Evolutionary conservation across 2,797 vertebrate genomes (phyloP), one percentile per base, ranked within the genome.

Genomic region (Hyperoplus lanceolatus): DNA sequence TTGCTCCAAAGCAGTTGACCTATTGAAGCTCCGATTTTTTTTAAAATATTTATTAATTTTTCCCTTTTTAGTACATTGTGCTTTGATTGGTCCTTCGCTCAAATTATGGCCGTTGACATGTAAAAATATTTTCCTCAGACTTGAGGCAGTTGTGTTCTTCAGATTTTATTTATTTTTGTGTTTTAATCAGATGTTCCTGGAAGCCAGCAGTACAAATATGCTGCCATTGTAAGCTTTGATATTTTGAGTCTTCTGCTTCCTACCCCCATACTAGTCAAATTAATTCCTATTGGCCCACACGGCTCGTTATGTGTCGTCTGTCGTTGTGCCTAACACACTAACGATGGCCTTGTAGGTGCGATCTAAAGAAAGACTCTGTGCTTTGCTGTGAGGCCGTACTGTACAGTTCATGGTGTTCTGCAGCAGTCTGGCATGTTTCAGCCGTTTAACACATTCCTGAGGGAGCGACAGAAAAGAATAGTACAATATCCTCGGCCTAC

Each of bases 381-480:
- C 36, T 50, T 48, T 39, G 43, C 49, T 21, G 12, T 65, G 42
- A 46, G 6, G 8, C 42, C 5, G 8, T 8, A 29, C 13, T 50
- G 49, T 49, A 45, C 48, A 43, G 42, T 50, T 61, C 39, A 39
- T 14, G 29, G 39, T 69, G 54, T 55, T 56, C 46, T 66, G 7
- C 36, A 68, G 12, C 42, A 21, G 43, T 59, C 39, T 54, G 55
- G 29, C 15, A 49, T 65, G 66, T 68, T 71, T 70, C 21, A 59
- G 46, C 75, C 16, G 29, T 70, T 55, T 29, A 63, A 73, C 57
- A 70, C 64, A 70, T 75, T 58, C 55, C 63, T 51, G n/a, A 9
- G 11, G 36, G 29, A 67, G 12, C 38, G 57, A 75, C 29, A 54
- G 15, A 63, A 21, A 53, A 62, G 29, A 29, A 29, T 45, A 9